Conservation (phyloP, 2,797 vertebrate genomes). For the Phoebastria nigripes region DNA sequence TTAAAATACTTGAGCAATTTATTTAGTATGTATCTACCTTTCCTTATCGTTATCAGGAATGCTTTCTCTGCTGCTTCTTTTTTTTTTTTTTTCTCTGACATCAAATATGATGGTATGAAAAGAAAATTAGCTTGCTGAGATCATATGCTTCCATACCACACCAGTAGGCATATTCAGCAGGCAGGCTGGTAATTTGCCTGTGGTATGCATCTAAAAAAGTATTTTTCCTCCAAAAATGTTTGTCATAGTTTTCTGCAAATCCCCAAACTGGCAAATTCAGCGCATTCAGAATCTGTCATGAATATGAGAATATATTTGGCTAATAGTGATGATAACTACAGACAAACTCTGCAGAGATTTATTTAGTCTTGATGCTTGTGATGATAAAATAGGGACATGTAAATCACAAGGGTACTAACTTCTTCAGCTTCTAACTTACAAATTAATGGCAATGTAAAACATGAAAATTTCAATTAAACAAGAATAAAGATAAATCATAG, state of each 20-base stretch:
- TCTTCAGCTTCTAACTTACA: neutral
- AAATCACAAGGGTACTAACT: neutral
- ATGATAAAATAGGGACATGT: neutral
- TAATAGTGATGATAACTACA: neutral
- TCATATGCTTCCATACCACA: neutral
- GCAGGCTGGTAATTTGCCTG: neutral
- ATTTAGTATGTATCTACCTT: neutral
- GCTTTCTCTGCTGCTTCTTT: neutral
- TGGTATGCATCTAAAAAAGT: neutral
- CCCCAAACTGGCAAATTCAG: neutral
- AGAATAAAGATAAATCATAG: neutral
- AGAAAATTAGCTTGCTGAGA: neutral
- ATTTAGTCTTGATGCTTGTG: neutral
- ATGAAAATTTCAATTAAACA: neutral
- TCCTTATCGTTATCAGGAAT: neutral
- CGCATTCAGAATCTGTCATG: neutral
- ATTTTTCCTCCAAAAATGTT: neutral
- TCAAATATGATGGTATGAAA: neutral
- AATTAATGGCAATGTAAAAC: neutral
- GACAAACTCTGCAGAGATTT: neutral
- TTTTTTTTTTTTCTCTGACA: neutral
- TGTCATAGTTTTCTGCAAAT: neutral
- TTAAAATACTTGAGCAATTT: neutral
- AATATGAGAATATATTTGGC: neutral
- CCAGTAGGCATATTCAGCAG: fast-evolving